Evolutionary conservation across 64 coral and sea anemone genomes (phyloP).

Genomic region (Porites australiensis): DNA sequence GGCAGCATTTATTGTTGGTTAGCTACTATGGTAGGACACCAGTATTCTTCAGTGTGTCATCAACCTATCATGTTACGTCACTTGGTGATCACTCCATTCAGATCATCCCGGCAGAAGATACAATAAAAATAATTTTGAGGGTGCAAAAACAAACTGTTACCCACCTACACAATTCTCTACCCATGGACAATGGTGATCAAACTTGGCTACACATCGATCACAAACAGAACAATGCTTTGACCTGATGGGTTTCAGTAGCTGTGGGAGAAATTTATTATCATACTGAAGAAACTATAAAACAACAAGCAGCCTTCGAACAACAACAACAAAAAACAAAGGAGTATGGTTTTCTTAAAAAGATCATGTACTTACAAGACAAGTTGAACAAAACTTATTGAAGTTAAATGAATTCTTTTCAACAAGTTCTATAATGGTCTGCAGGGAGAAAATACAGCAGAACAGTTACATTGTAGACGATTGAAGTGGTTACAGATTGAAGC

Average conservation of each 20-base stretch:
- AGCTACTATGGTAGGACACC: too few species aligned
- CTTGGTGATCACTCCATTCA: too few species aligned
- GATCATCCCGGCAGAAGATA: too few species aligned
- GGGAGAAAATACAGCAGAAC: conserved; percentile 21
- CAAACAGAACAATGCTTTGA: conserved; percentile 98
- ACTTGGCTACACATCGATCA: conserved; percentile 95
- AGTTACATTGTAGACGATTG: neutral
- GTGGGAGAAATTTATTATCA: neutral
- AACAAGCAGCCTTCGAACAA: neutral
- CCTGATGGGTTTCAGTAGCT: conserved; percentile 86
- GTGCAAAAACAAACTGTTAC: neutral
- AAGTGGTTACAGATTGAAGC: neutral
- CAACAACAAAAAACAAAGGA: neutral
- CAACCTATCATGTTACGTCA: too few species aligned
- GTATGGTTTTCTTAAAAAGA: too few species aligned
- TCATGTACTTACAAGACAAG: conserved; percentile 82
- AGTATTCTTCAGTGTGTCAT: too few species aligned
- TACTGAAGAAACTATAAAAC: neutral
- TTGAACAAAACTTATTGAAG: conserved; percentile 89
- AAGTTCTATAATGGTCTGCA: conserved; percentile 87
- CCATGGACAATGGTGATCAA: conserved; percentile 99
- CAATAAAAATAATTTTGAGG: too few species aligned
- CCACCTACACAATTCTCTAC: conserved; percentile 98
- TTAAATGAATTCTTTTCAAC: conserved; percentile 86
- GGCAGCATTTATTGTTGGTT: too few species aligned